Base-by-base conservation (phyloP, 2,888 invertebrate species). In the Dolichomitus sp. region DNA sequence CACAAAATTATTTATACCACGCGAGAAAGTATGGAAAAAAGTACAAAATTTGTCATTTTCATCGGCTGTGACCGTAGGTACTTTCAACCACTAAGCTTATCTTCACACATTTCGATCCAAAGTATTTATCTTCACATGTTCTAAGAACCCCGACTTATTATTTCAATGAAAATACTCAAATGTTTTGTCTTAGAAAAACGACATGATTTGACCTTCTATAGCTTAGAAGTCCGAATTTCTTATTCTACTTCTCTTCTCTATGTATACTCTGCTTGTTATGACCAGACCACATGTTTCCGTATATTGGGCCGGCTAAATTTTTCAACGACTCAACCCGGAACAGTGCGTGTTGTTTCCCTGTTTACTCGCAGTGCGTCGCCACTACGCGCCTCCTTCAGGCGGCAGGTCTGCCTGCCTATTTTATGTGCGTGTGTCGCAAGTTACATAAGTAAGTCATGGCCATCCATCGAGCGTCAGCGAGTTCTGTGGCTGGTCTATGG, bases 361-460 rank as follows among this genome's bases (percentile, higher is more conserved):
- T 14, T 14, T 5, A 3, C 54, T 54, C 54, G 54, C 54, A 27
- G 54, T 14, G 54, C 4, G 54, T 54, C 54, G 12, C 50, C 50
- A 19, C 19, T 50, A 50, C 19, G 50, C 42, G 37, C 45, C 12
- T 42, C 42, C 45, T n/a, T 14, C 45, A 37, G 37, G 7, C 7
- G 5, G 33, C 37, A 9, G 37, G 7, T 45, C 5, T 23, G 23
- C 23, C 45, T 23, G 27, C 1, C 11, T 50, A 33, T 68, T 19
- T 40, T 37, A 37, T 23, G 1, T 14, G 19, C 52, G 68, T 33
- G 50, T 69, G 37, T 33, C 50, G 52, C n/a, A 17, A 59, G 52
- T 52, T 54, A 40, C 54, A 23, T 69, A 69, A 69, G 68, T 69
- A 52, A 69, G 68, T 52, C 68, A 69, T 17, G 68, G 68, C 23